Base-by-base conservation (phyloP, 2,797 vertebrate genomes). In the Amazonetta brasiliensis region DNA sequence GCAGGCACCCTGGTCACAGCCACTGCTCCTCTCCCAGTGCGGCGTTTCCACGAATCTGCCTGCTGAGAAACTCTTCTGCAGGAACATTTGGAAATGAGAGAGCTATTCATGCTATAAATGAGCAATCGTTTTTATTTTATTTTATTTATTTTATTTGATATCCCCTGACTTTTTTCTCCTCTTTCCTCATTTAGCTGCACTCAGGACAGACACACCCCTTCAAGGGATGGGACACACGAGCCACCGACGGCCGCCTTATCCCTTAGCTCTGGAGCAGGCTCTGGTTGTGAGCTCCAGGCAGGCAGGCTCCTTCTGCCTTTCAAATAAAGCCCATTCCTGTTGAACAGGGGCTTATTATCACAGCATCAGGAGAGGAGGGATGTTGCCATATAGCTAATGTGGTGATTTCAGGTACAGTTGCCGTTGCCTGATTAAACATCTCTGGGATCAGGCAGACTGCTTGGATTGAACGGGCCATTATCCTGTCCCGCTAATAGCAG, bases 341-440 rank as follows among this genome's bases (percentile, higher is more conserved):
- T 87, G 77, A 90, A 87, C 14, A 35, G 80, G 25, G 64, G 48
- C 71, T 97, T 86, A 33, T 92, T 93, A 78, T n/a, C 44, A 33
- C 64, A 79, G 62, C 84, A 87, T 72, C 64, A 54, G 50, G 75
- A 91, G 94, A 87, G 91, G 81, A 95, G 90, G 64, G 62, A 58
- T 96, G 75, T 87, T 95, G 90, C 86, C 50, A 55, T 85, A 94
- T 25, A 91, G 80, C 76, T 93, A 82, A 86, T 72, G 50, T 62
- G 78, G 79, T 94, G 88, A 89, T 87, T 92, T 81, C 92, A 93
- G 96, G 95, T 94, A 62, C 58, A 43, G 84, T 91, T 87, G 56
- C 64, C 90, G 71, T 58, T 82, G 81, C 50, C 73, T 96, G 88
- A 92, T 96, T 89, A 93, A 94, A 91, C 41, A 35, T 90, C 86